These are phyloP conservation scores for Stigmatopora argus DNA, from an alignment of 2,113 vertebrate genomes.

Conservation along the genomic window DNA sequence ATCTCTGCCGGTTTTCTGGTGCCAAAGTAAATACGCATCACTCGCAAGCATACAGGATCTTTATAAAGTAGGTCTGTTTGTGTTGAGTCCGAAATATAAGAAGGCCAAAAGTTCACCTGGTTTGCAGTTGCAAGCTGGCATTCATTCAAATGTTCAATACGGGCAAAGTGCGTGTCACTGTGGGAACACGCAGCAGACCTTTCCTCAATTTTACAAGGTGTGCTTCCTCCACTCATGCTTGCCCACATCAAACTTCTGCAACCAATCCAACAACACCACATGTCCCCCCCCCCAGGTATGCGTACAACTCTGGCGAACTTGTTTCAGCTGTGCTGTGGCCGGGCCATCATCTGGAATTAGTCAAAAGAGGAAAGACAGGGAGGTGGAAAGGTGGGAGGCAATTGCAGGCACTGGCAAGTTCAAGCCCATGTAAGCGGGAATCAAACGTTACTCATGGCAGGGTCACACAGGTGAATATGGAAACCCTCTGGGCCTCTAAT, in stretches of 20 bases:
- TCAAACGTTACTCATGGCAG: conserved; percentile 11
- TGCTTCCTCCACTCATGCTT: conserved; percentile 33
- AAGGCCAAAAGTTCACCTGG: not conserved
- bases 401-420: conserved; percentile 18
- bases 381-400: conserved; percentile 3
- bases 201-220: conserved; percentile 33
- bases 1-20: not conserved
- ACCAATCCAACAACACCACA: conserved; percentile 36
- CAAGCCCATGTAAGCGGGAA: conserved; percentile 34
- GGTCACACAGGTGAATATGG: not conserved
- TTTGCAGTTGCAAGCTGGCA: not conserved
- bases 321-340: conserved; percentile 26
- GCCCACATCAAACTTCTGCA: conserved; percentile 26
- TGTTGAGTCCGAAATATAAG: not conserved
- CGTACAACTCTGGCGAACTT: conserved; percentile 26
- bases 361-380: conserved; percentile 24
- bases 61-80: not conserved
- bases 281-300: conserved; percentile 19
- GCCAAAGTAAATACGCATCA: not conserved
- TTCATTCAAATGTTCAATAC: not conserved
- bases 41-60: not conserved
- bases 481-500: conserved; percentile 1
- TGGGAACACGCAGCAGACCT: not conserved
- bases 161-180: conserved; percentile 9
- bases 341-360: conserved; percentile 24